These are phyloP conservation scores for Pristionchus exspectatus DNA, from an alignment of 2,888 invertebrate species.

Conservation along the genomic window DNA sequence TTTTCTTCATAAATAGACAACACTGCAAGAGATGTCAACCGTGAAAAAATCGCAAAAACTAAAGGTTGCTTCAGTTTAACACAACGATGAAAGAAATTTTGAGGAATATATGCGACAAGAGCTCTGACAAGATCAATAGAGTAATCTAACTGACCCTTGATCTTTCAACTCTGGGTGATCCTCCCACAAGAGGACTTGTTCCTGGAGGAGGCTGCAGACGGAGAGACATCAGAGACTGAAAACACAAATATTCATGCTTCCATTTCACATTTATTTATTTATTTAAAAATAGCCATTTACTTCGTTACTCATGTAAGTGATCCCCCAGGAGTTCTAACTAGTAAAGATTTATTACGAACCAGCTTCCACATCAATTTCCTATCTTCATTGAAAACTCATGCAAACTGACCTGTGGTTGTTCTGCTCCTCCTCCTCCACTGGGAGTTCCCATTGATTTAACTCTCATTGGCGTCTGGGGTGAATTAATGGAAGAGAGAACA, in stretches of 20 bases:
- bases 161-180: conserved; percentile 19
- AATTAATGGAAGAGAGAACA: background rate
- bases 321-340: too few species aligned
- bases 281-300: too few species aligned
- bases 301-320: too few species aligned
- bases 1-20: background rate
- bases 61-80: background rate
- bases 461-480: background rate
- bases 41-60: background rate
- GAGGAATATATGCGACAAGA: too few species aligned
- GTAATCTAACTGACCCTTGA: background rate
- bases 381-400: background rate
- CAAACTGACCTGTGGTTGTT: background rate
- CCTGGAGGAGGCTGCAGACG: conserved; percentile 43
- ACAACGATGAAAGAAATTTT: too few species aligned
- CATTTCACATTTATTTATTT: background rate
- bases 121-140: background rate
- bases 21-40: background rate
- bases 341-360: too few species aligned
- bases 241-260: background rate
- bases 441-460: background rate
- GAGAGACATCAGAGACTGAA: conserved; percentile 36
- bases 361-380: background rate
- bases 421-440: conserved; percentile 12
- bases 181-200: conserved; percentile 18